Conservation (phyloP, 2,888 invertebrate genomes). For the Lasioglossum zephyrum region DNA sequence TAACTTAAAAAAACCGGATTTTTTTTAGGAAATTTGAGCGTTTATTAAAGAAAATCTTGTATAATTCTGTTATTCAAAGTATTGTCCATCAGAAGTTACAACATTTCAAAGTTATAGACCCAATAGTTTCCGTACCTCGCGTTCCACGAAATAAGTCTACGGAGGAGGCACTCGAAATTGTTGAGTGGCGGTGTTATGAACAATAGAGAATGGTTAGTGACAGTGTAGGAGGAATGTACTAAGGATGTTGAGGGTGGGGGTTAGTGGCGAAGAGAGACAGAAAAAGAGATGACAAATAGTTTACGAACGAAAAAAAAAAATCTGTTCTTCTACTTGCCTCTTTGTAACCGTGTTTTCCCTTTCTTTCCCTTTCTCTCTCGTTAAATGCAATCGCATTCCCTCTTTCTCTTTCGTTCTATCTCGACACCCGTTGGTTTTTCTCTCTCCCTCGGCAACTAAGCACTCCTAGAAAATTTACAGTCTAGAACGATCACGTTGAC, state of each 20-base stretch:
- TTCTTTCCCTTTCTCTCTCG: slow-evolving; percentile 19
- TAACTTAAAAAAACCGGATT: no score
- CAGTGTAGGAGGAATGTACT: neutral
- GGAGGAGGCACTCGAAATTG: neutral
- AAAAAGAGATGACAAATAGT: slow-evolving; percentile 6
- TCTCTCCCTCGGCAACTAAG: slow-evolving; percentile 12
- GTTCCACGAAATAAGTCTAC: neutral
- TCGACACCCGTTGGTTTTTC: slow-evolving; percentile 13
- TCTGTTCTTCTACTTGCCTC: slow-evolving; percentile 52
- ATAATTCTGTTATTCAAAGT: no score
- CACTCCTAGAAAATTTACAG: neutral
- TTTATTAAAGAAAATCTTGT: no score
- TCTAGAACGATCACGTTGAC: neutral
- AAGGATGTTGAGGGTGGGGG: neutral
- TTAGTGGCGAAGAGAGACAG: slow-evolving; percentile 28
- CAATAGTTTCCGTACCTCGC: neutral
- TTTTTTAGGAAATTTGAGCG: no score
- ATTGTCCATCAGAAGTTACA: no score
- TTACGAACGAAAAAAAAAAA: slow-evolving; percentile 18
- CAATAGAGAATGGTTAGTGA: slow-evolving; percentile 16
- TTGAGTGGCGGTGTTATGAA: slow-evolving; percentile 17
- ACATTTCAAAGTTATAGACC: no score
- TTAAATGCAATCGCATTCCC: slow-evolving; percentile 17
- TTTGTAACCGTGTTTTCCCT: slow-evolving; percentile 24
- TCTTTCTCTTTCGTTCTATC: slow-evolving; percentile 11